Evolutionary conservation across 2,888 invertebrate genomes (phyloP).

Genomic region (Dascillus cervinus): DNA sequence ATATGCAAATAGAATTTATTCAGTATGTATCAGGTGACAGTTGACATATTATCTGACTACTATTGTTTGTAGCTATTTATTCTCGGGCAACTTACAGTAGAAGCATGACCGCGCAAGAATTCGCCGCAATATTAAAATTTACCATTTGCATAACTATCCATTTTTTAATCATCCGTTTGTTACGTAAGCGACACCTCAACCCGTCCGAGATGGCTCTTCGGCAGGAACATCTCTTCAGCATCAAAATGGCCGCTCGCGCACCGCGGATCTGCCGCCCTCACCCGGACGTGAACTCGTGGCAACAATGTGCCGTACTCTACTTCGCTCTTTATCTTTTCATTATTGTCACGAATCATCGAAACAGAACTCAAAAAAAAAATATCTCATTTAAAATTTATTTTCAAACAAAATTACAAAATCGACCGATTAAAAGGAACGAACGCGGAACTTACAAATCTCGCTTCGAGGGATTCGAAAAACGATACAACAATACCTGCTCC

Average conservation of each 20-base stretch:
- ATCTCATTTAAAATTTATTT: no score
- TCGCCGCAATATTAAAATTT: neutral
- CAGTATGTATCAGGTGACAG: slow-evolving; percentile 29
- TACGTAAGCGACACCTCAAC: no score
- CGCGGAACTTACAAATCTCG: no score
- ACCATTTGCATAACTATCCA: neutral
- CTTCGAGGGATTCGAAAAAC: no score
- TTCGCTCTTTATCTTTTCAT: slow-evolving; percentile 5
- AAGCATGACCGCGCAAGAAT: slow-evolving; percentile 4
- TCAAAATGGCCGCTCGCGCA: slow-evolving; percentile 14
- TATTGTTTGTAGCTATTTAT: slow-evolving; percentile 19
- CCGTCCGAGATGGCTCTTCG: no score
- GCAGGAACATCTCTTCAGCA: no score
- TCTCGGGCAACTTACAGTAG: neutral
- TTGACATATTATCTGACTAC: slow-evolving; percentile 30
- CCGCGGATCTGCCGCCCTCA: slow-evolving; percentile 9
- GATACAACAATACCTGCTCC: no score
- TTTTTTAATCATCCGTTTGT: no score
- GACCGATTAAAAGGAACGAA: no score
- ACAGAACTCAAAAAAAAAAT: no score
- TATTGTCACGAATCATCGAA: no score
- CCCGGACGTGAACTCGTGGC: slow-evolving; percentile 16
- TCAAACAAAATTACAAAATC: no score
- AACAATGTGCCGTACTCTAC: slow-evolving; percentile 14
- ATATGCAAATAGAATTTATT: slow-evolving; percentile 36